phyloP scores from a whole-genome alignment of 2,113 vertebrate species.

The Protobothrops flavoviridis region DNA sequence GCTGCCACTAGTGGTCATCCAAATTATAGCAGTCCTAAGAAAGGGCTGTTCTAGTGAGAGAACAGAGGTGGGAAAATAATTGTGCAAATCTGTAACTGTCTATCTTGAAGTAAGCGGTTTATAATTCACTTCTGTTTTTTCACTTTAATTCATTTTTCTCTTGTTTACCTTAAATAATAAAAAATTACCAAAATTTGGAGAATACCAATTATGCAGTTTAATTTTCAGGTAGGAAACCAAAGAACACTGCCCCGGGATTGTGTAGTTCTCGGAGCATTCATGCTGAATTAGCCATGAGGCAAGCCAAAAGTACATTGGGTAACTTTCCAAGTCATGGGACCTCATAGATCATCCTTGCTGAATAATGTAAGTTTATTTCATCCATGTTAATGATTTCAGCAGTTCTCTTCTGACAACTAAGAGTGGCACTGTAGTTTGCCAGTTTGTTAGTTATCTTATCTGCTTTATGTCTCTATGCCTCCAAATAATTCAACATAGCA shows the following conservation, averaged over 20 bases:
- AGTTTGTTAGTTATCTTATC: background rate
- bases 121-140: background rate
- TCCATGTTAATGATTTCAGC: background rate
- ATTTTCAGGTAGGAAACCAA: constrained; percentile 72
- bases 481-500: background rate
- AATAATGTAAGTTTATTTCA: constrained; percentile 29
- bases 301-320: constrained; percentile 64
- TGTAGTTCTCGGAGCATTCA: constrained; percentile 61
- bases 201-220: constrained; percentile 32
- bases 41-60: background rate
- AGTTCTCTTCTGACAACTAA: background rate
- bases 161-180: background rate
- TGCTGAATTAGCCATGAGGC: constrained; percentile 66
- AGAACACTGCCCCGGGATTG: constrained; percentile 51
- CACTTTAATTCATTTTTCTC: background rate
- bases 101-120: background rate
- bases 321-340: constrained; percentile 61
- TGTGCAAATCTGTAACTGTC: background rate
- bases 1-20: background rate
- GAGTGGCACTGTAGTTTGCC: background rate
- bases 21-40: background rate
- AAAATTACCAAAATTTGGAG: background rate
- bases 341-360: constrained; percentile 47
- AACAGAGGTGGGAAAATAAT: background rate
- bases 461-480: background rate